These are phyloP conservation scores for Tragelaphus scriptus DNA, from an alignment of 2,113 vertebrate species.

Conservation along the genomic window DNA sequence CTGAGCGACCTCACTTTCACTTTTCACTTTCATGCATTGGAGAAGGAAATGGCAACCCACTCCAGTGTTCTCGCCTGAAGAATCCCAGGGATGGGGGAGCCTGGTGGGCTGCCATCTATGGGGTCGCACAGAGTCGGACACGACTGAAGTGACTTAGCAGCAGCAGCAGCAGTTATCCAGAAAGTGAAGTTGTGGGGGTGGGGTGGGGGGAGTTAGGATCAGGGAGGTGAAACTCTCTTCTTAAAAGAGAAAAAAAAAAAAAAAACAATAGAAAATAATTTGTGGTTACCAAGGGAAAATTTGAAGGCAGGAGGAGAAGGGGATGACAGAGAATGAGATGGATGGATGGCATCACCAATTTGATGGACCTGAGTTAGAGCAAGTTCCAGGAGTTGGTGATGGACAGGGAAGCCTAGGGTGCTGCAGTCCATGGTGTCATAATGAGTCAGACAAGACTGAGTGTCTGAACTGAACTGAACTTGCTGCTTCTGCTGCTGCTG, in stretches of 20 bases:
- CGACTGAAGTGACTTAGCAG: too few relatives aligned
- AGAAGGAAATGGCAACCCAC: too few relatives aligned
- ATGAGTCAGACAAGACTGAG: not conserved
- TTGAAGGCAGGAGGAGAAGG: not conserved
- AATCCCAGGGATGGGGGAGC: too few relatives aligned
- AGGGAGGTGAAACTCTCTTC: not conserved
- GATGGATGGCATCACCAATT: not conserved
- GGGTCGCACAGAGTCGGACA: too few relatives aligned
- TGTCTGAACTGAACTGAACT: not conserved
- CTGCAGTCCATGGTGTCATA: not conserved
- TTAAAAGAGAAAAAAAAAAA: not conserved
- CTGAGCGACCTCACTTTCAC: too few relatives aligned
- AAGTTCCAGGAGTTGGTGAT: not conserved
- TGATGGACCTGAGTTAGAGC: not conserved
- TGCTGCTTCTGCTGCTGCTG: not conserved
- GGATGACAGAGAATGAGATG: not conserved
- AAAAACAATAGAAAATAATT: not conserved
- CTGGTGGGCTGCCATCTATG: too few relatives aligned
- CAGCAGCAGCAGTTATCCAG: not conserved
- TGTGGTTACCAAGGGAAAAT: not conserved
- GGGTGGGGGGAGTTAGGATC: accelerated
- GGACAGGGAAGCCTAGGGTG: not conserved
- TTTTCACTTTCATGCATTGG: too few relatives aligned
- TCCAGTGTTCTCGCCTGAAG: too few relatives aligned
- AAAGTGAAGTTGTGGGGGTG: accelerated